phyloP scores from a whole-genome alignment of 2,113 vertebrate genomes.

The Microcebus ravelobensis region DNA sequence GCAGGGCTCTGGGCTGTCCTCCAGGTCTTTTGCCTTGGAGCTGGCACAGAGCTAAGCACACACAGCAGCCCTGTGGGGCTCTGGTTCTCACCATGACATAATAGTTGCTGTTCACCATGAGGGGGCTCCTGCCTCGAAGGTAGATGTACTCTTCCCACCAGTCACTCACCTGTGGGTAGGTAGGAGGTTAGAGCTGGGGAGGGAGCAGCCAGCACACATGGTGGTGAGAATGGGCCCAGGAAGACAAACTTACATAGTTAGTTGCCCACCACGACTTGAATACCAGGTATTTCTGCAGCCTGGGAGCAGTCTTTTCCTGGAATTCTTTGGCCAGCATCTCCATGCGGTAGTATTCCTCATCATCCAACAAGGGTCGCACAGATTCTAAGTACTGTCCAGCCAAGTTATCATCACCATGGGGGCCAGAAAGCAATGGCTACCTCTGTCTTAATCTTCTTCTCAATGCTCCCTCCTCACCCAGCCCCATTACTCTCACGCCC shows the following conservation, averaged over 20 bases:
- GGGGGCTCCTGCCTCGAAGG: slow-evolving; percentile 90
- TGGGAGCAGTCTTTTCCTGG: slow-evolving; percentile 87
- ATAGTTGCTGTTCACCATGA: slow-evolving; percentile 99
- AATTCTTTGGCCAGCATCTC: slow-evolving; percentile 91
- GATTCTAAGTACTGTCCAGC: slow-evolving; percentile 94
- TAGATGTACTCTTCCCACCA: slow-evolving; percentile 91
- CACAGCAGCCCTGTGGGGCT: background rate
- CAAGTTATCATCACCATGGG: background rate
- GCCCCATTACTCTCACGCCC: background rate
- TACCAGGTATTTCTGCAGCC: slow-evolving; percentile 92
- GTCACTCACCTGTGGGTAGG: slow-evolving; percentile 59
- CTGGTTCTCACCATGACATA: slow-evolving; percentile 91
- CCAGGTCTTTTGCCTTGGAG: background rate
- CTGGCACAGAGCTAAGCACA: background rate
- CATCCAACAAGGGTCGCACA: slow-evolving; percentile 90
- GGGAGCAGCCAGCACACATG: fast-evolving
- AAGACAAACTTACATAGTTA: slow-evolving; percentile 91
- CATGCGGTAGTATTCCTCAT: slow-evolving; percentile 88
- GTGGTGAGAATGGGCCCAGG: background rate
- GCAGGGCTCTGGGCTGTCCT: background rate
- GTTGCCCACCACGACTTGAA: slow-evolving; percentile 97
- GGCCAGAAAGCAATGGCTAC: background rate
- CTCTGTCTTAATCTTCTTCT: background rate
- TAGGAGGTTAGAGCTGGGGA: background rate
- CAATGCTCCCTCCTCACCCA: background rate